Conservation (phyloP, 2,113 vertebrate species). For the Atrichornis clamosus region DNA sequence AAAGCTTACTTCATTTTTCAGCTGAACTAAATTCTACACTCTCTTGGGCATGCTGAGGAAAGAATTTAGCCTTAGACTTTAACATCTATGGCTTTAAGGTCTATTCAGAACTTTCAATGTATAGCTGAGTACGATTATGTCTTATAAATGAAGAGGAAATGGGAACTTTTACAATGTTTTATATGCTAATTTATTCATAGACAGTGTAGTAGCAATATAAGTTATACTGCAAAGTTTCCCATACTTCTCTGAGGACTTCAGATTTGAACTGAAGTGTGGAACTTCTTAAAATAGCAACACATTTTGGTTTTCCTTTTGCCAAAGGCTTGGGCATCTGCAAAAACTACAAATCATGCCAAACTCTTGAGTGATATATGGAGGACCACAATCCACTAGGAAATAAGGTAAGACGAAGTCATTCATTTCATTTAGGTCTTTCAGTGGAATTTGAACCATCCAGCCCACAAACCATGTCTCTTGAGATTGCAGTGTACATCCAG, state of each 20-base stretch:
- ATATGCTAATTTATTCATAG: slow-evolving; percentile 46
- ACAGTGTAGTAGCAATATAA: neutral
- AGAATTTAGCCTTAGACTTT: neutral
- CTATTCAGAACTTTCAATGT: neutral
- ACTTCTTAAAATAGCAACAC: slow-evolving; percentile 11
- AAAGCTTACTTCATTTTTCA: slow-evolving; percentile 6
- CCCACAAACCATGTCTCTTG: slow-evolving; percentile 37
- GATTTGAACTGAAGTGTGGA: slow-evolving; percentile 7
- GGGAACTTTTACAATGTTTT: slow-evolving; percentile 14
- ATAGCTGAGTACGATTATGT: neutral
- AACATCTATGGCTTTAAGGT: neutral
- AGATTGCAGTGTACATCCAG: slow-evolving; percentile 44
- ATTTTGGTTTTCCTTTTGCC: slow-evolving; percentile 32
- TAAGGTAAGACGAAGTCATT: slow-evolving; percentile 37
- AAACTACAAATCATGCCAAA: slow-evolving; percentile 57
- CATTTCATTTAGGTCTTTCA: slow-evolving; percentile 56
- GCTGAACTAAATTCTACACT: neutral
- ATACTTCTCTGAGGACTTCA: slow-evolving; percentile 12
- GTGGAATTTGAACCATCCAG: slow-evolving; percentile 54
- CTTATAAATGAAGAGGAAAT: slow-evolving; percentile 23
- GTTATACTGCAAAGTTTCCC: neutral
- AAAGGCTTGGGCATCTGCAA: slow-evolving; percentile 25
- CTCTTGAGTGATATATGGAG: slow-evolving; percentile 47
- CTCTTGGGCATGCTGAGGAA: neutral
- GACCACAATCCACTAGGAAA: slow-evolving; percentile 19